These are phyloP conservation scores for Drosophila nebulosa DNA, from an alignment of 1,140 invertebrate genomes.

Conservation along the genomic window DNA sequence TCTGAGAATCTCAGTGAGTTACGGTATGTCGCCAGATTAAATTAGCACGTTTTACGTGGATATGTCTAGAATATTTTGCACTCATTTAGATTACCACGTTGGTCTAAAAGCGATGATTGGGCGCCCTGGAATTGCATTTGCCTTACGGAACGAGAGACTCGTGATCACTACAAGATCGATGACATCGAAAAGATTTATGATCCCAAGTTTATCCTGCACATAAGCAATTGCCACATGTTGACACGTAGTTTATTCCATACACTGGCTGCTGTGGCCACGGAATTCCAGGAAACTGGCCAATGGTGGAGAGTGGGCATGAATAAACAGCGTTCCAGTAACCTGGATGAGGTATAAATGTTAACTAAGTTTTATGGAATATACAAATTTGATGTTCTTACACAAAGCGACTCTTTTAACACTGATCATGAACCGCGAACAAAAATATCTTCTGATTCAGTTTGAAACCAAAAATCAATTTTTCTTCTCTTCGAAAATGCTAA, in stretches of 20 bases:
- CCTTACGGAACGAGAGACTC: constrained; percentile 83
- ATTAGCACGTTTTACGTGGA: background rate
- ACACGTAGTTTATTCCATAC: constrained; percentile 72
- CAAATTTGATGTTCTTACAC: constrained; percentile 36
- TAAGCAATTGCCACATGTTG: constrained; percentile 70
- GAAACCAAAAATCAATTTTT: background rate
- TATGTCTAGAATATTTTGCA: background rate
- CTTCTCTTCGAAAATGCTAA: background rate
- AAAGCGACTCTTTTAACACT: background rate
- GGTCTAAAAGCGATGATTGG: constrained; percentile 83
- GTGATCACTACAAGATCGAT: constrained; percentile 82
- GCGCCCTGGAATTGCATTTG: constrained; percentile 87
- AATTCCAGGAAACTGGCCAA: constrained; percentile 74
- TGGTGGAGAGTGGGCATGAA: constrained; percentile 79
- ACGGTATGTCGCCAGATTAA: constrained; percentile 47
- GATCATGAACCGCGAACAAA: background rate
- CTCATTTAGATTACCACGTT: constrained; percentile 81
- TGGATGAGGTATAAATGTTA: constrained; percentile 35
- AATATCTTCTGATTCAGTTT: too few relatives aligned
- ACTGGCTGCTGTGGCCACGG: constrained; percentile 59
- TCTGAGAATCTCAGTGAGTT: constrained; percentile 82
- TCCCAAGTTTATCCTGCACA: constrained; percentile 76
- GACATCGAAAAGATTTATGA: constrained; percentile 82
- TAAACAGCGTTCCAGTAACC: constrained; percentile 61
- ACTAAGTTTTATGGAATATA: constrained; percentile 6